phyloP scores from a whole-genome alignment of 2,113 vertebrate species.

The Tinamus guttatus region DNA sequence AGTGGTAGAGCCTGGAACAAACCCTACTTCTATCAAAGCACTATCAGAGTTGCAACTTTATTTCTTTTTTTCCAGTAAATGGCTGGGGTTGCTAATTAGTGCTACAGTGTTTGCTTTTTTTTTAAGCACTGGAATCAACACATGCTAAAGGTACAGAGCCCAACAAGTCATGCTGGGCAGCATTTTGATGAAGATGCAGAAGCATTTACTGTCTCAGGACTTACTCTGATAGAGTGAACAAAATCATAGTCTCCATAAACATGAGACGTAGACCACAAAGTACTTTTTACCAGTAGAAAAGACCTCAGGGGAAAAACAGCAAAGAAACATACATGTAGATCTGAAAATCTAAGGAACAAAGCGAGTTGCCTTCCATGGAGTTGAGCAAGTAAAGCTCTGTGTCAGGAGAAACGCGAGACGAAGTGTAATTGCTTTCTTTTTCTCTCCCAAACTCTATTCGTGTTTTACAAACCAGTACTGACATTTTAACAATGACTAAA shows the following conservation, averaged over 20 bases:
- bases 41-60: neutral
- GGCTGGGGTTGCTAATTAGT: neutral
- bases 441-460: neutral
- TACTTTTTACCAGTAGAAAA: neutral
- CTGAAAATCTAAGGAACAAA: neutral
- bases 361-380: neutral
- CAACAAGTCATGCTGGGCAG: neutral
- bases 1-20: neutral
- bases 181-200: neutral
- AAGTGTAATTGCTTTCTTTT: slow-evolving; percentile 52
- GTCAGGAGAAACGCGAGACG: slow-evolving; percentile 56
- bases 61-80: neutral
- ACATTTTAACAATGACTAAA: slow-evolving; percentile 63
- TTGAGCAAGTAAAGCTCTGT: neutral
- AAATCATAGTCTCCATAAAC: neutral
- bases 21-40: neutral
- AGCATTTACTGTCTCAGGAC: neutral
- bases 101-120: neutral
- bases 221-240: neutral
- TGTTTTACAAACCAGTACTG: slow-evolving; percentile 77
- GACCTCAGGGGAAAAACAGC: neutral
- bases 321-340: neutral
- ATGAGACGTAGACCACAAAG: neutral
- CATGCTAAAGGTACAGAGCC: neutral
- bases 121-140: neutral